Conservation (phyloP, 1,140 invertebrate genomes). For the Aphis gossypii region DNA sequence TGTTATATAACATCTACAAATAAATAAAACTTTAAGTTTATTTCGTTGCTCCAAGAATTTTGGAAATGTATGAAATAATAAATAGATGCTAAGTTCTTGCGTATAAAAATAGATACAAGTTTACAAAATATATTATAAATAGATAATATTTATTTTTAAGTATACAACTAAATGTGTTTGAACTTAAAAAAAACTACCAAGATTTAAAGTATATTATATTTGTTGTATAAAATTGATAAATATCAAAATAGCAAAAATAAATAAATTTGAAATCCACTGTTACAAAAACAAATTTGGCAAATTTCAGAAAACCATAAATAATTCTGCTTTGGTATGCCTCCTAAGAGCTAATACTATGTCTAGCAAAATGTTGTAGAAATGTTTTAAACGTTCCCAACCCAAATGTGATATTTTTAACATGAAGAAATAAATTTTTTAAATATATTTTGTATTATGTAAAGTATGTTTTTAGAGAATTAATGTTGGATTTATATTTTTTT, state of each 20-base stretch:
- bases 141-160: too few relatives aligned
- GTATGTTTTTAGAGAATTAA: neutral
- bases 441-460: too few relatives aligned
- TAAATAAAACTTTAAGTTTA: neutral
- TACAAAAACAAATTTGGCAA: neutral
- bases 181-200: neutral
- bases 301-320: neutral
- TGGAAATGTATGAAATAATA: neutral
- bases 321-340: too few relatives aligned
- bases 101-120: too few relatives aligned
- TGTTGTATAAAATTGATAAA: neutral
- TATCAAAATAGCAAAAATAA: neutral
- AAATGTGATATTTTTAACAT: neutral
- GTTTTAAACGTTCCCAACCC: neutral
- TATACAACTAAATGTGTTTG: neutral
- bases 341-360: too few relatives aligned
- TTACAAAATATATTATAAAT: too few relatives aligned
- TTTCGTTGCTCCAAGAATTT: neutral
- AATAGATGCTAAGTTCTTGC: too few relatives aligned
- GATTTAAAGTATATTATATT: neutral
- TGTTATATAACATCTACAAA: neutral
- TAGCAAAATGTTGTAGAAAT: neutral
- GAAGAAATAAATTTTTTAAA: neutral
- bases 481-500: neutral
- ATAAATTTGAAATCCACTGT: neutral